Base-by-base conservation (phyloP, 2,888 invertebrate genomes). In the Mythimna ferrago region DNA sequence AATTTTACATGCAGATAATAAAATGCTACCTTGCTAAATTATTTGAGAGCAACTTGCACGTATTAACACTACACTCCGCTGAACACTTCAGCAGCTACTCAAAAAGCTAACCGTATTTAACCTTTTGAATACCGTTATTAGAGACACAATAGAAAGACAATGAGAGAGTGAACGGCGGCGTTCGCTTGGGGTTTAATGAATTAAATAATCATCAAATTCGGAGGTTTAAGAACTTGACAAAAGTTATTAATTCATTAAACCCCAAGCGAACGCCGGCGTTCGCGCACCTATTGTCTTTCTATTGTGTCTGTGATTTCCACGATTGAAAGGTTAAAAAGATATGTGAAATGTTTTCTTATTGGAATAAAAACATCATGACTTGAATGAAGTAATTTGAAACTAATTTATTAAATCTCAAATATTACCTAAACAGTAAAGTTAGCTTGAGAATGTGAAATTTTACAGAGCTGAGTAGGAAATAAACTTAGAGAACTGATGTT, bases 311-410 rank as follows among this genome's bases (percentile, higher is more conserved):
- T n/a, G n/a, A n/a, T n/a, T n/a, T n/a, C n/a, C n/a, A n/a, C n/a
- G n/a, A n/a, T n/a, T n/a, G n/a, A n/a, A n/a, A n/a, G n/a, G n/a
- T n/a, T n/a, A 19, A 11, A 48, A 54, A 58, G 41, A 51, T 7
- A 54, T 35, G 1, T 11, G 1, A n/a, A 41, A 10, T 14, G n/a
- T 61, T 68, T 41, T 48, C 38, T 19, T 21, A n/a, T 61, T 53
- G 16, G n/a, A 74, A 51, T 35, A 21, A 48, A 66, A 66, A 66
- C 11, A 51, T 32, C 0, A 51, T 19, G 60, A 9, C 0, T 44
- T 21, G 48, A 16, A n/a, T 26, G 10, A 26, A 63, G 26, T 11
- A 63, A 16, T 72, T 71, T 56, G 26, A 48, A 38, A 63, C 35
- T 56, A 72, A 9, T 14, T 58, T 35, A 10, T 26, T 26, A 26